Evolutionary conservation across 2,797 vertebrate species (phyloP).

Genomic region (Pseudomugil gertrudae): DNA sequence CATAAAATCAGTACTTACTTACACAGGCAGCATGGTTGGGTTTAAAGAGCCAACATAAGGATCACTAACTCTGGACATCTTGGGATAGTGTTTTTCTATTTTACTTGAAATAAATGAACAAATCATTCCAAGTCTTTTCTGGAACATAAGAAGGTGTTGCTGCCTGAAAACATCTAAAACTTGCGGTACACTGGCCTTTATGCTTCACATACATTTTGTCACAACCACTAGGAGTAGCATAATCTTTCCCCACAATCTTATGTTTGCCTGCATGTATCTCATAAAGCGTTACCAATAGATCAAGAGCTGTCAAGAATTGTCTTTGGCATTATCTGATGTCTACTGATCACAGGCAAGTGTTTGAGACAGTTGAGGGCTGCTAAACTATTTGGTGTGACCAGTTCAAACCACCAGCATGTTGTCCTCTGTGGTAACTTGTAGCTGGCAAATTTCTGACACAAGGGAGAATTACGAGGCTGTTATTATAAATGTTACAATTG

Average conservation of each 20-base stretch:
- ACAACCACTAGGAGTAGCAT: neutral
- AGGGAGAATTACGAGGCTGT: slow-evolving; percentile 29
- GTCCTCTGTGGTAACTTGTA: slow-evolving; percentile 37
- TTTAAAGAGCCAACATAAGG: too few species aligned
- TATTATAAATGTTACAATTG: slow-evolving; percentile 34
- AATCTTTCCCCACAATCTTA: neutral
- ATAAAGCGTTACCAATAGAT: too few species aligned
- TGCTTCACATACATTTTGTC: neutral
- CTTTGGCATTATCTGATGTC: neutral
- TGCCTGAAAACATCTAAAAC: too few species aligned
- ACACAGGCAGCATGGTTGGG: too few species aligned
- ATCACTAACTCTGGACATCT: neutral
- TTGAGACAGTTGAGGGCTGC: slow-evolving; percentile 12
- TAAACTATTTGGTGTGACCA: slow-evolving; percentile 48
- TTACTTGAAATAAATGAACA: neutral
- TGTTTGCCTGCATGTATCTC: neutral
- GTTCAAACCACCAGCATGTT: slow-evolving; percentile 32
- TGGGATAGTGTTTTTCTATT: neutral
- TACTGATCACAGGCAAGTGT: slow-evolving; percentile 32
- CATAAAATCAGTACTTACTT: neutral
- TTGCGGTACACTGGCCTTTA: neutral
- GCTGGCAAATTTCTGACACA: slow-evolving; percentile 36
- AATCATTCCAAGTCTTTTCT: too few species aligned
- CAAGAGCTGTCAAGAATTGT: neutral
- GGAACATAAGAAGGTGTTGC: too few species aligned